phyloP scores from a whole-genome alignment of 2,113 vertebrate species.

The Mustela nigripes region DNA sequence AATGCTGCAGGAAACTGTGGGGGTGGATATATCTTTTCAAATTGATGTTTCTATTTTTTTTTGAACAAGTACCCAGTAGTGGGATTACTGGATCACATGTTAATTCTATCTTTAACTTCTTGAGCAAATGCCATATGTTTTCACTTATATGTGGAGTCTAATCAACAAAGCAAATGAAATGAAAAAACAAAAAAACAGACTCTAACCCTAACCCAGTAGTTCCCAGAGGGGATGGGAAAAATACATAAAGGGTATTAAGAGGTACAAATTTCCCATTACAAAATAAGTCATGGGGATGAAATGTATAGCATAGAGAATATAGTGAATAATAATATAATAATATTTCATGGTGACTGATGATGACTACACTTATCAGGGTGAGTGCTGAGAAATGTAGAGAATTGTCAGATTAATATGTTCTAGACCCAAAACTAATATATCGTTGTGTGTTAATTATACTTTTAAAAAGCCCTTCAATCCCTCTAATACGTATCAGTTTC shows the following conservation, averaged over 20 bases:
- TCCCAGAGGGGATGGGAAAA: neutral
- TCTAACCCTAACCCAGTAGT: neutral
- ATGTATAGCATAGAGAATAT: neutral
- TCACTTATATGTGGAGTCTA: neutral
- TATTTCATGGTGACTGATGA: neutral
- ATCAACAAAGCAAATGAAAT: neutral
- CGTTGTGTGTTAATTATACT: neutral
- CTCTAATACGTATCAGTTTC: neutral
- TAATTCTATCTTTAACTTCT: neutral
- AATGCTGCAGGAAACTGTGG: neutral
- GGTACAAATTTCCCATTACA: neutral
- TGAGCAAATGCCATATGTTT: neutral
- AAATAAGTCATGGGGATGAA: neutral
- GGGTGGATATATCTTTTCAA: neutral
- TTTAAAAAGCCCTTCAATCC: neutral
- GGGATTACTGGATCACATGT: neutral
- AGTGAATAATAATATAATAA: neutral
- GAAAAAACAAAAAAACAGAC: neutral
- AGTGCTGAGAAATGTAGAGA: neutral
- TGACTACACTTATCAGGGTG: neutral
- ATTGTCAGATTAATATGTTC: neutral
- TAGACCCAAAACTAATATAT: neutral
- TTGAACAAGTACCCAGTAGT: neutral
- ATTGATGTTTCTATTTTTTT: neutral
- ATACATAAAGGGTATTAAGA: neutral